Evolutionary conservation across 2,113 vertebrate species (phyloP).

Genomic region (Melanostigma gelatinosum): DNA sequence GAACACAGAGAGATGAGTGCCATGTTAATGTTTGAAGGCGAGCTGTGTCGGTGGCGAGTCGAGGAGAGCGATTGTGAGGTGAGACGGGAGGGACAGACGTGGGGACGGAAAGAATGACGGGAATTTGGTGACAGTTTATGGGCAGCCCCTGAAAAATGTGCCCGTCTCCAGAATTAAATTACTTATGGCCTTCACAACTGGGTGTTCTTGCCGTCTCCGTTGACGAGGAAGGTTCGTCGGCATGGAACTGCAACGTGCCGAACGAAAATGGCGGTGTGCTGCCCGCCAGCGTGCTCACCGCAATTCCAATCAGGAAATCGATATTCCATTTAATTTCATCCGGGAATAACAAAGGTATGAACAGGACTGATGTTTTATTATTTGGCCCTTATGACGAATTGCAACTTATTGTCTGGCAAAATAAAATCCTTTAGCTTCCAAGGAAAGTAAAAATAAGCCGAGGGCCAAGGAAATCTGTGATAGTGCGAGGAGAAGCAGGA

Average conservation of each 20-base stretch:
- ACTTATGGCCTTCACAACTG: slow-evolving; percentile 39
- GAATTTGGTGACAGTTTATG: slow-evolving; percentile 46
- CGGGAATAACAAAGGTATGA: background rate
- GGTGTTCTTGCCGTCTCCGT: slow-evolving; percentile 1
- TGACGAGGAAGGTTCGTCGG: slow-evolving; percentile 23
- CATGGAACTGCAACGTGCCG: slow-evolving; percentile 21
- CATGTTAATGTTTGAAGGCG: slow-evolving; percentile 48
- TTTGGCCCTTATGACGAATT: background rate
- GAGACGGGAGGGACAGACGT: slow-evolving; percentile 4
- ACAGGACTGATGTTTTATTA: slow-evolving; percentile 4
- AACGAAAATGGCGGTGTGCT: slow-evolving; percentile 22
- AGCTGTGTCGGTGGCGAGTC: slow-evolving; percentile 13
- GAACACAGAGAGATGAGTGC: slow-evolving; percentile 39
- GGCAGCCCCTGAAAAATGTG: slow-evolving; percentile 45
- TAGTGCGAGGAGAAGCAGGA: background rate
- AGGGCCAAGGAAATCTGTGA: background rate
- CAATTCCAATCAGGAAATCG: slow-evolving; percentile 12
- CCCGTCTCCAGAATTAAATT: slow-evolving; percentile 34
- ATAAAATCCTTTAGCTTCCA: background rate
- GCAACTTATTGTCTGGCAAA: background rate
- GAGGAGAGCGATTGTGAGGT: slow-evolving; percentile 18
- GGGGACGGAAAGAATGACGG: slow-evolving; percentile 9
- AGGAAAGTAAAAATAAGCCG: background rate
- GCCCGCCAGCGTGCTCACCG: slow-evolving; percentile 2
- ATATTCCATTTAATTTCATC: slow-evolving; percentile 11